Evolutionary conservation across 2,113 vertebrate genomes (phyloP).

Genomic region (Melospiza georgiana): DNA sequence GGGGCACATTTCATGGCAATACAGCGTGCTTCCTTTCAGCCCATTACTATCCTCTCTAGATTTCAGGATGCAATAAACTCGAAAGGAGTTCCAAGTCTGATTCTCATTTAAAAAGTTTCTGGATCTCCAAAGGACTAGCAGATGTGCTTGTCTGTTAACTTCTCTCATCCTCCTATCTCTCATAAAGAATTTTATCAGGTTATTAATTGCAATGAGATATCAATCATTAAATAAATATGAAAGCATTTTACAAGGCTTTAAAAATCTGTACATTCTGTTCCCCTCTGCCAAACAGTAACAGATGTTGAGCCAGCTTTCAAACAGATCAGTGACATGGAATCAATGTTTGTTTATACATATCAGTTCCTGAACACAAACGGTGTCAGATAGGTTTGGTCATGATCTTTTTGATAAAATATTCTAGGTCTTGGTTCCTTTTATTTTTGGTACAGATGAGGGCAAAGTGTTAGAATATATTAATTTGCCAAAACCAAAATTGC

Average conservation of each 20-base stretch:
- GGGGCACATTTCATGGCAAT: not conserved
- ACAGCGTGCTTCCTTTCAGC: not conserved
- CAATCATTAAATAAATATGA: slow-evolving; percentile 27
- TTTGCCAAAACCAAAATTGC: not conserved
- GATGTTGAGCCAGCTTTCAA: slow-evolving; percentile 43
- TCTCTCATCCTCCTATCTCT: not conserved
- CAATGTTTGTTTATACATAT: not conserved
- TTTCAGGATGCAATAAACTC: slow-evolving; percentile 24
- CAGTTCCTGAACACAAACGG: not conserved
- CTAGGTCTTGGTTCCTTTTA: not conserved
- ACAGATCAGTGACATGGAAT: not conserved
- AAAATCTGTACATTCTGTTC: slow-evolving; percentile 4
- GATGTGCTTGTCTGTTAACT: slow-evolving; percentile 12
- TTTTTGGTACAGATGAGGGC: not conserved
- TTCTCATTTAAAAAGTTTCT: slow-evolving; percentile 10
- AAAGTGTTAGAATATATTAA: not conserved
- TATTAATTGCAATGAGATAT: slow-evolving; percentile 41
- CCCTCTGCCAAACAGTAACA: slow-evolving; percentile 14
- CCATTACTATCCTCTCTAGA: not conserved
- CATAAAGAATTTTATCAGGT: slow-evolving; percentile 11
- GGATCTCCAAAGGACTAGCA: slow-evolving; percentile 23
- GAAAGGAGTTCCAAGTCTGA: slow-evolving; percentile 15
- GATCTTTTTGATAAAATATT: not conserved
- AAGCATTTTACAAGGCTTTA: slow-evolving; percentile 7
- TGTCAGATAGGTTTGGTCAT: not conserved